Base-by-base conservation (phyloP, 2,888 invertebrate species). In the Amblyjoppa fuscipennis region DNA sequence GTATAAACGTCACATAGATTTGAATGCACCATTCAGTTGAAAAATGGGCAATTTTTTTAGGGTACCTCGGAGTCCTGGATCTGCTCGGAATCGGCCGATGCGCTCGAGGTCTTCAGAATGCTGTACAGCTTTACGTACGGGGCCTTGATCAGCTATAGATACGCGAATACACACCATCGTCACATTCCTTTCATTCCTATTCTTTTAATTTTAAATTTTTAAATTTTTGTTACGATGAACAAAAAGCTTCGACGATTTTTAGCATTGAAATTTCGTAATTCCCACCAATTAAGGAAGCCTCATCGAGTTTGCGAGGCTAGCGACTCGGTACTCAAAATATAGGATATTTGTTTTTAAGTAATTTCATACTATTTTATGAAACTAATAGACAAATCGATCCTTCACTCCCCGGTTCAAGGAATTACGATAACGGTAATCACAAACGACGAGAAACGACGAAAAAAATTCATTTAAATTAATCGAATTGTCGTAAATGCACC, bases 81-180 rank as follows among this genome's bases (percentile, higher is more conserved):
- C 93, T 94, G 94, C 90, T 94, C 94, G 93, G 96, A 95, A 95
- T 96, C 97, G 94, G 96, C 96, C 91, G 96, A 96, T 95, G 96
- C 96, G 94, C 96, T 97, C 95, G 97, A 97, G 95, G 97, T 98
- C 97, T 98, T 98, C 96, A 98, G 97, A 96, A 98, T 98, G 96
- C 97, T 98, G 97, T 98, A 98, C 96, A 98, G 97, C 97, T 98
- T 98, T 96, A 97, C 97, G 96, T 98, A 98, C 94, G 98, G 98
- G 95, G 98, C 98, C 97, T 98, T 98, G 97, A 98, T 97, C 96
- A 98, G 97, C 98, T 98, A 96, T 95, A 94, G 89, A 90, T 90
- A 91, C 89, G 88, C 90, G 89, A 89, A 89, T 89, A 87, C 88
- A 90, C 88, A 85, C 87, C 86, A 89, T 84, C 82, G 82, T 88